Base-by-base conservation (phyloP, 2,113 vertebrate species). In the Gobio gobio region DNA sequence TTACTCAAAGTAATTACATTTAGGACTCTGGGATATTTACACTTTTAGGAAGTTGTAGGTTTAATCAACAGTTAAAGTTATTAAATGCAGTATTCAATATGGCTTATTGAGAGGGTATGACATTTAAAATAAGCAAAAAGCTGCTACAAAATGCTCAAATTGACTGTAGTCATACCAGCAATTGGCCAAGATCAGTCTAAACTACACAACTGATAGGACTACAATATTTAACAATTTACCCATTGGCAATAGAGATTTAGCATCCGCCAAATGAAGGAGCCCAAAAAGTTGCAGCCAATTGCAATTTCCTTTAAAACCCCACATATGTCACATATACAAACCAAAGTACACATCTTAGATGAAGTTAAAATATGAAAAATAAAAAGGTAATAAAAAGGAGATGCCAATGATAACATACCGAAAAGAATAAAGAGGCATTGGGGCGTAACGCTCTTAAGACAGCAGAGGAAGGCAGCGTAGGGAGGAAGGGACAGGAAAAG, bases 341-440 rank as follows among this genome's bases (percentile, higher is more conserved):
- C 18, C 78, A 89, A 90, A 89, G 82, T 82, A 90, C 86, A 91
- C 90, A 86, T 89, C 90, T 93, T 94, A 95, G 90, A 90, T 92
- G 94, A 93, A 92, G 88, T 90, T 88, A 90, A 93, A 90, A 86
- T 8, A 82, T 84, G 64, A 86, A 83, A 88, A 91, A 87, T 91
- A 91, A 95, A 96, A 95, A 16, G 93, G 92, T 93, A 93, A 94
- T 93, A 94, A 94, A 94, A 96, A 97, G 96, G 96, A 97, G 96
- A 97, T 96, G 97, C 95, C 97, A 97, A 96, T 95, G 94, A 97
- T 97, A 98, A 99, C 97, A 96, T 99, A 99, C 98, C 97, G 97
- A 99, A 99, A 96, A 99, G 98, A 99, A 99, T 99, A 99, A 99
- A 99, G 97, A 99, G 98, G 97, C 98, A 99, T 97, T 99, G 97